These are phyloP conservation scores for Apistogramma diplotaenia DNA, from an alignment of 2,113 vertebrate species.

Conservation along the genomic window DNA sequence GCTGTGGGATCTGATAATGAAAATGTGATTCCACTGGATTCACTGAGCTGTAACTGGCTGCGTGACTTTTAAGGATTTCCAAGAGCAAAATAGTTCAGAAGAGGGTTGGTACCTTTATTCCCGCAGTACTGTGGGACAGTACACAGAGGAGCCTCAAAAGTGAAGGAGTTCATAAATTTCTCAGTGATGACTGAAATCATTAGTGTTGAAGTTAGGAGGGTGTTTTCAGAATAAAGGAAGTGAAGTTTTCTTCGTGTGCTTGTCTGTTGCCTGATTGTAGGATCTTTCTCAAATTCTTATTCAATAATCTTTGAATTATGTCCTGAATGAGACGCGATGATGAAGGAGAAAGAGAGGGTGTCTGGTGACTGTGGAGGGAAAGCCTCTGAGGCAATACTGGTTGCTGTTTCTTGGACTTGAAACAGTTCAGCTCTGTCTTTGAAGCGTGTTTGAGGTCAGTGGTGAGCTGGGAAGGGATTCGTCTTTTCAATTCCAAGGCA, in stretches of 20 bases:
- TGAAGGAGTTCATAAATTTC: background rate
- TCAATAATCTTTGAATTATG: constrained; percentile 6
- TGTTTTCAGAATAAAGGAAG: background rate
- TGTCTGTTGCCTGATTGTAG: background rate
- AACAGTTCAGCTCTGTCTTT: constrained; percentile 23
- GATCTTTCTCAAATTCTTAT: background rate
- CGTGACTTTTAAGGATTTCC: background rate
- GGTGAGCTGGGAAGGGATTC: background rate
- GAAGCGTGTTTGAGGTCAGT: constrained; percentile 40
- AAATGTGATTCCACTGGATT: background rate
- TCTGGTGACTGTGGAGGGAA: background rate
- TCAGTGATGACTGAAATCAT: background rate
- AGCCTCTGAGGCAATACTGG: background rate
- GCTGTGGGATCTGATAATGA: background rate
- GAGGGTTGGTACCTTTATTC: background rate
- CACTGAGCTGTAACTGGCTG: background rate
- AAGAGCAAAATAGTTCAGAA: background rate
- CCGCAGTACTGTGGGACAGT: background rate
- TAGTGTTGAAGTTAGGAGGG: background rate
- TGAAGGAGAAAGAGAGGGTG: background rate
- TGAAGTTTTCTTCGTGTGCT: background rate
- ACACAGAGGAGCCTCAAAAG: background rate
- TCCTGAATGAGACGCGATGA: background rate
- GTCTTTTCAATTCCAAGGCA: background rate
- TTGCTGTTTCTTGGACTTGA: constrained; percentile 38